A percentile compares a stretch with the other conserved stretches of the same genome.
Conservation (phyloP, 2,797 vertebrate genomes). For the Lerista edwardsae region DNA sequence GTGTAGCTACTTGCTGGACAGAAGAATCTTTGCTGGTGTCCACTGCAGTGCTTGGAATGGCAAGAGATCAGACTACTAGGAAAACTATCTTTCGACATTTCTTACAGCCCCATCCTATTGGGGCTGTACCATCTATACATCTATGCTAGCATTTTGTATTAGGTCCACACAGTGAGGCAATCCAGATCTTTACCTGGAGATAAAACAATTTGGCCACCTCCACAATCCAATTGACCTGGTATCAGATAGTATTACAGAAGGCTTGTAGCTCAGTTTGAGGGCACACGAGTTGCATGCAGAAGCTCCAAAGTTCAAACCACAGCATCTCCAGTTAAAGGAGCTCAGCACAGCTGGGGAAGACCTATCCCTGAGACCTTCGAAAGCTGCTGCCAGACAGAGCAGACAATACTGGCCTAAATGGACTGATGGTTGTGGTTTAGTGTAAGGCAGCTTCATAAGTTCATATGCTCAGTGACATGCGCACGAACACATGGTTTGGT, state of each 20-base stretch:
- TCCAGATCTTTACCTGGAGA: conserved; percentile 38
- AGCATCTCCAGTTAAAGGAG: neutral
- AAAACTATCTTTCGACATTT: conserved; percentile 28
- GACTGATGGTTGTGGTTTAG: neutral
- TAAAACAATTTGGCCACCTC: neutral
- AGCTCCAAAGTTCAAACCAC: neutral
- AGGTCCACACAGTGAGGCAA: conserved; percentile 36
- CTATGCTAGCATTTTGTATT: conserved; percentile 21
- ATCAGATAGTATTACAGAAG: neutral
- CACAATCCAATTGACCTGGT: conserved; percentile 7
- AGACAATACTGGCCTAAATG: neutral
- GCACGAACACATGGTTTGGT: conserved; percentile 1
- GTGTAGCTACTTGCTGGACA: conserved; percentile 48
- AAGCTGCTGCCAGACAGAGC: neutral
- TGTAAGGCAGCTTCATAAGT: conserved; percentile 28
- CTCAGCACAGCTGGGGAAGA: neutral
- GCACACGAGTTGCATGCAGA: neutral
- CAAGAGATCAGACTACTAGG: conserved; percentile 56
- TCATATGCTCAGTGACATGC: conserved; percentile 3
- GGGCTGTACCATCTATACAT: conserved; percentile 18
- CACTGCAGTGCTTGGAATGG: conserved; percentile 56
- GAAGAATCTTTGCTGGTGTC: conserved; percentile 69
- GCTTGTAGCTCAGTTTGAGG: neutral
- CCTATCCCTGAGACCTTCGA: neutral
- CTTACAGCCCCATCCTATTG: neutral